phyloP scores from a whole-genome alignment of 1,140 invertebrate genomes.

The Saxidomus purpurata region DNA sequence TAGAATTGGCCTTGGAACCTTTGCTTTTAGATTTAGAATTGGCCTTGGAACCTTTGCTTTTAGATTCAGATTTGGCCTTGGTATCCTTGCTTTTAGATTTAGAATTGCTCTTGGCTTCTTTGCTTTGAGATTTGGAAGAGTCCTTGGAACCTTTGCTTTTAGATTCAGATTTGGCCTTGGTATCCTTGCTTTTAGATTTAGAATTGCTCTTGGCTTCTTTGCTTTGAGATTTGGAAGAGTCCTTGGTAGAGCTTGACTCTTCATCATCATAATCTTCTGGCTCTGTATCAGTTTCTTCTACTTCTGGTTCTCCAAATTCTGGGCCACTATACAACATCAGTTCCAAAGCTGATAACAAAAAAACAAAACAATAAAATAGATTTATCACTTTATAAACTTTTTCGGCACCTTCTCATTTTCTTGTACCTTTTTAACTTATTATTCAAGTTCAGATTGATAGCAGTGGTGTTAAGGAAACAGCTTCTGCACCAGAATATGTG shows the following conservation, averaged over 20 bases:
- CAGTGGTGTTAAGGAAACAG: too few species aligned
- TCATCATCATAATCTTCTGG: not conserved
- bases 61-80: not conserved
- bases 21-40: not conserved
- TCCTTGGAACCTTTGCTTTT: not conserved
- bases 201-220: not conserved
- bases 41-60: not conserved
- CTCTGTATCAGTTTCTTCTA: not conserved
- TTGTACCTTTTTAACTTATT: too few species aligned
- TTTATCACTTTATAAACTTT: too few species aligned
- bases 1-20: not conserved
- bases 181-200: not conserved
- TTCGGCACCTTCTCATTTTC: too few species aligned
- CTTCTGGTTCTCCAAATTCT: not conserved
- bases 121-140: not conserved
- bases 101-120: not conserved
- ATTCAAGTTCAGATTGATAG: too few species aligned
- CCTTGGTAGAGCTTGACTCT: not conserved
- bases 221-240: not conserved
- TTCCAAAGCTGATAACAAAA: constrained; percentile 18
- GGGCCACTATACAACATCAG: constrained; percentile 30
- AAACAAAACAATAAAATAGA: too few species aligned
- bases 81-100: not conserved
- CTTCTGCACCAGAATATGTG: too few species aligned
- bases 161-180: not conserved